A percentile compares a stretch with the other conserved stretches of the same genome.
Evolutionary conservation across 2,797 vertebrate species (phyloP).

Genomic region (Artibeus lituratus): DNA sequence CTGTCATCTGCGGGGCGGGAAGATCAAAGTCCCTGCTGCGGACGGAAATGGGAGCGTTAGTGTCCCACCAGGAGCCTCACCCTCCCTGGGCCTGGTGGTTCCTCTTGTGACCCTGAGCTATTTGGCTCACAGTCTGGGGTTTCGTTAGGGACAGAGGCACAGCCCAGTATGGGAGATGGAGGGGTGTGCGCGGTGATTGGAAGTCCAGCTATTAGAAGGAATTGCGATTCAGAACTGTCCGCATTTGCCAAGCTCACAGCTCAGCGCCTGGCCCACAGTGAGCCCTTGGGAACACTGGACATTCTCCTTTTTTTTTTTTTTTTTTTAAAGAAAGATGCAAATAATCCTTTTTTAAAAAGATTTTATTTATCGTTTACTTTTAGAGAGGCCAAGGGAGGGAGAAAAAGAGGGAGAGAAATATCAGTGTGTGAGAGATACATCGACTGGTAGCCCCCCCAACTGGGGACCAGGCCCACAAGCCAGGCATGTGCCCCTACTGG

Average conservation of each 20-base stretch:
- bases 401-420: neutral
- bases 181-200: neutral
- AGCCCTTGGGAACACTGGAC: neutral
- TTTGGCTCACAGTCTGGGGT: neutral
- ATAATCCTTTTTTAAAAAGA: neutral
- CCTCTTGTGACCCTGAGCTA: neutral
- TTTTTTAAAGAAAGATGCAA: too few relatives aligned
- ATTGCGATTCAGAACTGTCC: neutral
- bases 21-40: constrained; percentile 21
- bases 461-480: neutral
- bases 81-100: neutral
- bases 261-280: neutral
- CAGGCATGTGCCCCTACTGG: neutral
- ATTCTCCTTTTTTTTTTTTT: neutral
- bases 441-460: neutral
- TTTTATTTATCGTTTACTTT: neutral
- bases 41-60: constrained; percentile 14
- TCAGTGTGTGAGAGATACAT: neutral
- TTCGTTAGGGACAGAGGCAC: neutral
- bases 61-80: neutral
- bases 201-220: neutral
- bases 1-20: neutral
- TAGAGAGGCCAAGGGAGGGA: too few relatives aligned
- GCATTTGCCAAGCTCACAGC: neutral
- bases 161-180: neutral